Evolutionary conservation across 2,888 invertebrate species (phyloP).

Genomic region (Orthosia cruda): DNA sequence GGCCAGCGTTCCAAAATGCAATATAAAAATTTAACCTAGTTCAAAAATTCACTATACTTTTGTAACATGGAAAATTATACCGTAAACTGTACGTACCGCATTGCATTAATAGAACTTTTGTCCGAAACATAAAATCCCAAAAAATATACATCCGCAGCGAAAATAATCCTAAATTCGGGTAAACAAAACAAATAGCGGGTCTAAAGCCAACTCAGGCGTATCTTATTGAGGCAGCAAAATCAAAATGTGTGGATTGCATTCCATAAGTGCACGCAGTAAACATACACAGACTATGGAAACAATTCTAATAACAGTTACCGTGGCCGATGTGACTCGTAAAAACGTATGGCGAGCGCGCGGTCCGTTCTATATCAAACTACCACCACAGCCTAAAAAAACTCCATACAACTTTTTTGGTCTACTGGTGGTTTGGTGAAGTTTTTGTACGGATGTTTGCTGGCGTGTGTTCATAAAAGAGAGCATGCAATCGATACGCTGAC

Average conservation of each 20-base stretch:
- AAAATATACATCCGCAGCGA: conserved; percentile 24
- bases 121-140: neutral
- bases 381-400: conserved; percentile 42
- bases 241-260: conserved; percentile 61
- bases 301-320: conserved; percentile 84
- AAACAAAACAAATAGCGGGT: conserved; percentile 32
- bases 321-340: conserved; percentile 83
- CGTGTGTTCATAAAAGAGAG: conserved; percentile 54
- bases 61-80: neutral
- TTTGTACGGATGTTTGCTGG: neutral
- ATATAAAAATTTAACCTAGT: neutral
- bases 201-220: conserved; percentile 54
- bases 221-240: conserved; percentile 48
- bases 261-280: conserved; percentile 79
- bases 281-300: conserved; percentile 76
- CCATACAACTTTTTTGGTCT: neutral
- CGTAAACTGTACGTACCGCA: neutral
- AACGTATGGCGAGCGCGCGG: conserved; percentile 84
- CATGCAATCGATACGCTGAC: conserved; percentile 74
- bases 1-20: neutral
- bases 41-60: neutral
- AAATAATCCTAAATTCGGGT: conserved; percentile 34
- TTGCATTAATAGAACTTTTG: neutral
- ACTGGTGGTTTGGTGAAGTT: conserved; percentile 7
- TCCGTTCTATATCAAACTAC: conserved; percentile 60